These are phyloP conservation scores for Paratrypauchen microcephalus DNA, from an alignment of 2,797 vertebrate species.

Conservation along the genomic window DNA sequence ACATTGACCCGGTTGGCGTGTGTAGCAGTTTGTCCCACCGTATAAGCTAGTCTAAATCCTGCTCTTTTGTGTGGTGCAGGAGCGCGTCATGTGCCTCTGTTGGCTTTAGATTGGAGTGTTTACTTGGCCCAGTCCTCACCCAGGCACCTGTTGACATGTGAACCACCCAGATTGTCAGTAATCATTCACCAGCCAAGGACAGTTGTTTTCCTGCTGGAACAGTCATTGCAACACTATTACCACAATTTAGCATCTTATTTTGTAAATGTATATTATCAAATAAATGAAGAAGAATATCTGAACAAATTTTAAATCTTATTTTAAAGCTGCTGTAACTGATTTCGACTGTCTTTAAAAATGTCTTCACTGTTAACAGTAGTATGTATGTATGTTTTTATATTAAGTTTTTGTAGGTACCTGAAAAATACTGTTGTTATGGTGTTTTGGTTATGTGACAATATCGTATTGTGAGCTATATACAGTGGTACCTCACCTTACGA, in stretches of 20 bases:
- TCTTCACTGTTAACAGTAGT: no score
- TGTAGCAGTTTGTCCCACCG: slow-evolving; percentile 32
- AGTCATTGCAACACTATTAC: neutral
- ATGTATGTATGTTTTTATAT: no score
- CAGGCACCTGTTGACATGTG: slow-evolving; percentile 49
- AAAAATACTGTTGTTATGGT: no score
- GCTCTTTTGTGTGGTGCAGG: slow-evolving; percentile 18
- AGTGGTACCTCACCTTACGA: no score
- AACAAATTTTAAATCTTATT: no score
- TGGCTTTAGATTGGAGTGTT: slow-evolving; percentile 1
- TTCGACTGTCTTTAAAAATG: no score
- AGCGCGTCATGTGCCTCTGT: slow-evolving; percentile 26
- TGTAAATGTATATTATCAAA: neutral
- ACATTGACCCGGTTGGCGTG: slow-evolving; percentile 22
- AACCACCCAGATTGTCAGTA: slow-evolving; percentile 13
- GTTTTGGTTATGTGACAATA: no score
- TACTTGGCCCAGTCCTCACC: slow-evolving; percentile 21
- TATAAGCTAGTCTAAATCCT: slow-evolving; percentile 26
- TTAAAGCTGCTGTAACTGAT: no score
- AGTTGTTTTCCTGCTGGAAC: neutral
- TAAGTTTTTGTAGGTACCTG: no score
- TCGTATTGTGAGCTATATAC: no score
- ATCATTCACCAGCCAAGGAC: slow-evolving; percentile 13
- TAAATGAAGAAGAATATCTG: neutral
- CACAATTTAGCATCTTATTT: neutral